phyloP scores from a whole-genome alignment of 2,797 vertebrate genomes.

The Enteromius afrohamiltoni region DNA sequence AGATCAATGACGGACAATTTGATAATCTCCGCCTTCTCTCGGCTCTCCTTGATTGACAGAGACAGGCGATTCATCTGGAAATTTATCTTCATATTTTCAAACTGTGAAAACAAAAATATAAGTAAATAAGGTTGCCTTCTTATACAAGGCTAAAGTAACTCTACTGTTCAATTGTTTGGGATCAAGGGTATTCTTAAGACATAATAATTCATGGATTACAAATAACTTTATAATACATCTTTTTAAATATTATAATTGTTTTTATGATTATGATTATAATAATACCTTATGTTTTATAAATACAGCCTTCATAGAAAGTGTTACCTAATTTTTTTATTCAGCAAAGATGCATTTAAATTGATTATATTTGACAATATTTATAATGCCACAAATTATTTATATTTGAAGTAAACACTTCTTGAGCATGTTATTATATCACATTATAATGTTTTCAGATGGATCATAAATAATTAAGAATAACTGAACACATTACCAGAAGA shows the following conservation, averaged over 20 bases:
- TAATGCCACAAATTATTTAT: not conserved
- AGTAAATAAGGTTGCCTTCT: not conserved
- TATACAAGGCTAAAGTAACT: not conserved
- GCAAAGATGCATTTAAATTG: not conserved
- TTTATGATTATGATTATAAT: too few species aligned
- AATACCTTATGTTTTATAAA: too few species aligned
- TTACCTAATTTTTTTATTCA: not conserved
- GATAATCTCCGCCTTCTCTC: conserved; percentile 84
- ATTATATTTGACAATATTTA: not conserved
- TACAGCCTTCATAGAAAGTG: too few species aligned
- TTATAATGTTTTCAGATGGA: not conserved
- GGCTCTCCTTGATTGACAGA: conserved; percentile 85
- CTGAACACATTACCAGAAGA: too few species aligned
- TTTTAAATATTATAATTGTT: too few species aligned
- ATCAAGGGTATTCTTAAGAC: not conserved
- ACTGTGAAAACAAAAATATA: conserved; percentile 77
- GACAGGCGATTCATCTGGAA: conserved; percentile 89
- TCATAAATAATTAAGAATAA: too few species aligned
- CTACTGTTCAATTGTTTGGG: not conserved
- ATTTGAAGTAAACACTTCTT: not conserved
- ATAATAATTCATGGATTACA: too few species aligned
- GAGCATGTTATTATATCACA: too few species aligned
- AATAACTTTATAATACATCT: too few species aligned
- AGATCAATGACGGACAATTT: conserved; percentile 87
- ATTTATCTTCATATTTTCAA: conserved; percentile 91